Evolutionary conservation across 2,888 invertebrate species (phyloP).

Genomic region (Clepsis dumicolana): DNA sequence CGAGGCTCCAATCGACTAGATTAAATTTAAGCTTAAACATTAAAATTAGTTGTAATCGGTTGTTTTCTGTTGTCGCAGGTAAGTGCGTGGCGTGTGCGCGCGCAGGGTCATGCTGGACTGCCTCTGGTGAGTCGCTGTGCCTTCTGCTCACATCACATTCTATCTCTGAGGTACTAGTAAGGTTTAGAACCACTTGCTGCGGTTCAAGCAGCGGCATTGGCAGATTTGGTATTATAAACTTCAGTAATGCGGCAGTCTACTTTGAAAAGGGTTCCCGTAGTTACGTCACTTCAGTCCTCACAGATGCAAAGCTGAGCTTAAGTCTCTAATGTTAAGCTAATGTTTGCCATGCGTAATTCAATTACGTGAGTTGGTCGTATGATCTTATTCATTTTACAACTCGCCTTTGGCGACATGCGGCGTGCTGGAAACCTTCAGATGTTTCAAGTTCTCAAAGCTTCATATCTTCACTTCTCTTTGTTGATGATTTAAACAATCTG

Average conservation of each 20-base stretch:
- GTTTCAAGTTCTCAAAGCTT: not conserved
- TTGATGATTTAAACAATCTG: not conserved
- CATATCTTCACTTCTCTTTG: not conserved
- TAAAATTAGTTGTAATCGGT: constrained; percentile 1
- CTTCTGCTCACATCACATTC: not conserved
- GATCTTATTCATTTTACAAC: too few species aligned
- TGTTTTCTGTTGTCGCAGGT: constrained; percentile 73
- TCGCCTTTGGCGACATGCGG: too few species aligned
- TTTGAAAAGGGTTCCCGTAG: too few species aligned
- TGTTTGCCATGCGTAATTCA: not conserved
- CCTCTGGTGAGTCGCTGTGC: constrained; percentile 69
- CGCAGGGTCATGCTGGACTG: constrained; percentile 78
- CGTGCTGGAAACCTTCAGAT: not conserved
- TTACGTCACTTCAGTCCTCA: not conserved
- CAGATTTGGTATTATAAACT: not conserved
- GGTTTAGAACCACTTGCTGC: not conserved
- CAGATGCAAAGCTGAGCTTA: not conserved
- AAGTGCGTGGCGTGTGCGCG: constrained; percentile 63
- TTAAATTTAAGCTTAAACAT: too few species aligned
- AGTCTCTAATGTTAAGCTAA: not conserved
- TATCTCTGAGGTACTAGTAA: not conserved
- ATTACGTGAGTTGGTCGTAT: too few species aligned
- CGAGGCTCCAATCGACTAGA: too few species aligned
- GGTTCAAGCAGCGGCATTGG: not conserved
- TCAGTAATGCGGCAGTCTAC: too few species aligned